Evolutionary conservation across 2,888 invertebrate genomes (phyloP).

Genomic region (Perithous albicinctus): DNA sequence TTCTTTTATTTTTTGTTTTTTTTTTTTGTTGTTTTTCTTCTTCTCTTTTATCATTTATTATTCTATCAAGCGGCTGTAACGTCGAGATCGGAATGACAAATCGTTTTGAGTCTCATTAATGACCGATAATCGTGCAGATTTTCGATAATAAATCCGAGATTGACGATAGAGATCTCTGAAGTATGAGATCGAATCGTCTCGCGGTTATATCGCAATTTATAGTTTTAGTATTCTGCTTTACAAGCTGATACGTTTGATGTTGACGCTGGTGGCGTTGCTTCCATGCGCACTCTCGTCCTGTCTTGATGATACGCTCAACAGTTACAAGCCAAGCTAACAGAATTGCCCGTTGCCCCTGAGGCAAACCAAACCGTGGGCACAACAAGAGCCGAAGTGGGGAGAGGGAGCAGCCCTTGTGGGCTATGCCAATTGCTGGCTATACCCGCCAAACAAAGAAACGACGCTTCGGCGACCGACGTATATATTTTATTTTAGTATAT

Average conservation of each 20-base stretch:
- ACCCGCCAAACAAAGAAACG: constrained; percentile 60
- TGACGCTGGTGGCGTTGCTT: not conserved
- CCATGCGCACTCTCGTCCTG: not conserved
- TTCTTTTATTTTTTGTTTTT: constrained; percentile 2
- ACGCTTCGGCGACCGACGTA: constrained; percentile 40
- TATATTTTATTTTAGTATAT: not conserved
- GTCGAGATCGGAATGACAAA: constrained; percentile 32
- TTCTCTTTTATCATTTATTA: constrained; percentile 22
- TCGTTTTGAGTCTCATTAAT: constrained; percentile 47
- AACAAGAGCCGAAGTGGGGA: constrained; percentile 6
- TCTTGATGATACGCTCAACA: not conserved
- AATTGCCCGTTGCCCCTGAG: constrained; percentile 33
- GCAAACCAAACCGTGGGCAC: constrained; percentile 47
- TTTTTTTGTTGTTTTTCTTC: not conserved
- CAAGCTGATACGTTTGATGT: no score
- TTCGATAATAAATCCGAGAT: constrained; percentile 16
- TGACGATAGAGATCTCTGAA: not conserved
- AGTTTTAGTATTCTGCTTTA: no score
- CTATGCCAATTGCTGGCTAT: constrained; percentile 30
- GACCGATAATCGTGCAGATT: constrained; percentile 23
- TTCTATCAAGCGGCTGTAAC: constrained; percentile 2
- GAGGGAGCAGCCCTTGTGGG: constrained; percentile 47
- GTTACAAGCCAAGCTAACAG: constrained; percentile 23
- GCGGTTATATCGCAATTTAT: constrained; percentile 11
- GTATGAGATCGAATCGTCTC: constrained; percentile 1